Evolutionary conservation across 2,888 invertebrate species (phyloP).

Genomic region (Crepidodera aurea): DNA sequence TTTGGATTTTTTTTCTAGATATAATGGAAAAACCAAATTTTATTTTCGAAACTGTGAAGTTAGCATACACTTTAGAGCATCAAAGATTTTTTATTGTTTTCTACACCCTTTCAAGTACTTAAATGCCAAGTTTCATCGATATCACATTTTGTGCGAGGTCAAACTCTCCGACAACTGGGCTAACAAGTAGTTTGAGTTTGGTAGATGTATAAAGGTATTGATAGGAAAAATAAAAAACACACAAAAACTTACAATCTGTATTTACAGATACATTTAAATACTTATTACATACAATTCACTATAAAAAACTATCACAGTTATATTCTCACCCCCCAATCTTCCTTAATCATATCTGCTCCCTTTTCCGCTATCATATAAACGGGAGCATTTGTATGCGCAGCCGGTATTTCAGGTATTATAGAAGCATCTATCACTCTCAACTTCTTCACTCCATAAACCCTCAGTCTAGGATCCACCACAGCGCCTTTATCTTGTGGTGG

Average conservation of each 20-base stretch:
- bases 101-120: no score
- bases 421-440: constrained; percentile 81
- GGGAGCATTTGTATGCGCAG: constrained; percentile 81
- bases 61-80: no score
- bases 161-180: no score
- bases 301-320: constrained; percentile 34
- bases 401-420: constrained; percentile 79
- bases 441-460: constrained; percentile 72
- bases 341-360: constrained; percentile 74
- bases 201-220: no score
- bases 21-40: no score
- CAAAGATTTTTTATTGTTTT: no score
- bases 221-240: no score
- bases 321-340: constrained; percentile 59
- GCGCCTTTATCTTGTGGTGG: constrained; percentile 65
- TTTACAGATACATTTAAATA: not conserved
- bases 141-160: no score
- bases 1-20: no score
- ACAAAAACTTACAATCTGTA: not conserved
- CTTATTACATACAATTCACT: constrained; percentile 5
- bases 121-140: no score
- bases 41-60: no score
- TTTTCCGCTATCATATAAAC: constrained; percentile 85
- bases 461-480: constrained; percentile 71
- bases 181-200: no score